Percentiles rank a stretch among this genome's conserved stretches.
These are phyloP conservation scores for Loripinus fragilis DNA, from an alignment of 2,888 invertebrate genomes.

Conservation along the genomic window DNA sequence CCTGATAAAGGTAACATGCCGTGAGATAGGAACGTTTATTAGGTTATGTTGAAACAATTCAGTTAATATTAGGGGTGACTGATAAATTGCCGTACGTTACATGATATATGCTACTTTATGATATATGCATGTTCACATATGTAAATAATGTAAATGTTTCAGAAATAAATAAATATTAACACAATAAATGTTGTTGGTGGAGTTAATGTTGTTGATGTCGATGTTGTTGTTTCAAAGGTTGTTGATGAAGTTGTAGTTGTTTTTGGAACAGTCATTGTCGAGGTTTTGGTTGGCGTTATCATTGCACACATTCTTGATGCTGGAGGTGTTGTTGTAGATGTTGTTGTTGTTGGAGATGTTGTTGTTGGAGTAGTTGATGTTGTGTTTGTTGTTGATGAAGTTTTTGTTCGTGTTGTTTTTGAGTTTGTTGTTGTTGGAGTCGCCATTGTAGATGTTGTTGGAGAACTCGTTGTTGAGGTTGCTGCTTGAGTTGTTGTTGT, in stretches of 20 bases:
- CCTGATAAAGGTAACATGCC: too few species aligned
- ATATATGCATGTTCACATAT: too few species aligned
- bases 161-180: too few species aligned
- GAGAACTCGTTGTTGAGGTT: background rate
- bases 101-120: too few species aligned
- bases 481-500: background rate
- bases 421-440: background rate
- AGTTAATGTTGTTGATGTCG: background rate
- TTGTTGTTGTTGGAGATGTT: background rate
- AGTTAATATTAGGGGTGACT: too few species aligned
- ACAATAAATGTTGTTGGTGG: too few species aligned
- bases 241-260: background rate
- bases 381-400: too few species aligned
- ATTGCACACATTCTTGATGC: background rate
- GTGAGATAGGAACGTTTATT: too few species aligned
- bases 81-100: too few species aligned
- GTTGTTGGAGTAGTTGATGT: background rate
- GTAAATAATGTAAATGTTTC: too few species aligned
- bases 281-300: background rate
- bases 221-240: background rate
- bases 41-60: too few species aligned
- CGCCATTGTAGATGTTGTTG: background rate
- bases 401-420: too few species aligned
- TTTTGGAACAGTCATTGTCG: background rate
- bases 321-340: background rate